Evolutionary conservation across 2,888 invertebrate species (phyloP).

Genomic region (Callyntrura guangdongensis): DNA sequence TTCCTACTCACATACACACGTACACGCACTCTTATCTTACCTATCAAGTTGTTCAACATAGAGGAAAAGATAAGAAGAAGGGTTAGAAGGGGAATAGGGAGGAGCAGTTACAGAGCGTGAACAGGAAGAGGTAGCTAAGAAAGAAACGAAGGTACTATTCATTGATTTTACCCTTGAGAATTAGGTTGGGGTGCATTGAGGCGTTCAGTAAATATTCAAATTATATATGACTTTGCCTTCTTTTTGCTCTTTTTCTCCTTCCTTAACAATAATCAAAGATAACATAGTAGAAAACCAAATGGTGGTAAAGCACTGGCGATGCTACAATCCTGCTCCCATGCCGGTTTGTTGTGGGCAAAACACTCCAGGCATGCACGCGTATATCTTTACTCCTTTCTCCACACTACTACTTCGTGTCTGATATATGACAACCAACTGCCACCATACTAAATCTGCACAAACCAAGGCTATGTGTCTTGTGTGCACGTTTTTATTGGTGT

Average conservation of each 20-base stretch:
- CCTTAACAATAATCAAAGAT: background rate
- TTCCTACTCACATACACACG: background rate
- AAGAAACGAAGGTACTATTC: slow-evolving; percentile 45
- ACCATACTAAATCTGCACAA: background rate
- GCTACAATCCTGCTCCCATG: background rate
- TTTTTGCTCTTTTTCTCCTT: background rate
- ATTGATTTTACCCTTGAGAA: slow-evolving; percentile 69
- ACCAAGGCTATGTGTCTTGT: background rate
- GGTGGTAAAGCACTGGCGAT: too few species aligned
- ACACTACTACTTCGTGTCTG: background rate
- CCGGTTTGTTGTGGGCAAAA: too few species aligned
- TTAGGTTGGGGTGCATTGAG: slow-evolving; percentile 57
- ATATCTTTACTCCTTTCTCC: too few species aligned
- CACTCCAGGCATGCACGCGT: too few species aligned
- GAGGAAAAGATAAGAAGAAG: background rate
- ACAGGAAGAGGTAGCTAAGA: background rate
- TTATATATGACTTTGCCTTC: slow-evolving; percentile 17
- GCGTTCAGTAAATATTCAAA: slow-evolving; percentile 55
- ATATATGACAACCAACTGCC: background rate
- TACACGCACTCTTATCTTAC: too few species aligned
- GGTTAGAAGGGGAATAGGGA: background rate
- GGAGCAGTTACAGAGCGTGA: background rate
- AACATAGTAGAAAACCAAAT: too few species aligned
- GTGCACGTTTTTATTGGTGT: background rate
- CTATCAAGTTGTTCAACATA: background rate